Percentiles rank a stretch among this genome's conserved stretches.
Conservation (phyloP, 2,797 vertebrate species). For the Falco berigora region DNA sequence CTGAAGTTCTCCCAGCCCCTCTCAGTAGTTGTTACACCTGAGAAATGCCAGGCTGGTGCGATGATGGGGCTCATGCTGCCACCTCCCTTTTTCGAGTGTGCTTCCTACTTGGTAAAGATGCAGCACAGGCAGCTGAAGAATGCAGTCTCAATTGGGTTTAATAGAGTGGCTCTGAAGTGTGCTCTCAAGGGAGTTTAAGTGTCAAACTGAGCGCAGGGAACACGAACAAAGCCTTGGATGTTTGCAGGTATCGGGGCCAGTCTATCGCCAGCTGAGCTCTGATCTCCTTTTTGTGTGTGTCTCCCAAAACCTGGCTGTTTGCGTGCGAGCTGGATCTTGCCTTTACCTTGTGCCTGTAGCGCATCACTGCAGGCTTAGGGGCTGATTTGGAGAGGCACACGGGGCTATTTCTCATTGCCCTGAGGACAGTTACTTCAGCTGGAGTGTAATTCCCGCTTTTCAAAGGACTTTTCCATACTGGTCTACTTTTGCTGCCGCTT, state of each 20-base stretch:
- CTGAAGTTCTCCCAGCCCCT: background rate
- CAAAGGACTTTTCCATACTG: background rate
- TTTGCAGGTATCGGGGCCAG: background rate
- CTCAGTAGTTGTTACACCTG: rapidly evolving
- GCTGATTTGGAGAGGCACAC: rapidly evolving
- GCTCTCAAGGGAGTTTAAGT: background rate
- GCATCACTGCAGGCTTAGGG: rapidly evolving
- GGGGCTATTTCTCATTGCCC: background rate
- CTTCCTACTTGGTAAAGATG: rapidly evolving
- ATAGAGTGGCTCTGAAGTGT: rapidly evolving
- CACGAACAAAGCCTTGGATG: too few species aligned
- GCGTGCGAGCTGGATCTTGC: background rate
- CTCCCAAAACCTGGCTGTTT: rapidly evolving
- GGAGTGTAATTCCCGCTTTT: background rate
- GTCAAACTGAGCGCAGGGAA: rapidly evolving
- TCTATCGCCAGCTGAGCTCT: background rate
- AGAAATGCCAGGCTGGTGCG: background rate
- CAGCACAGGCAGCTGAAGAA: background rate
- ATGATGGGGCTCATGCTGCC: rapidly evolving
- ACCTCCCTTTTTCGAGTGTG: background rate
- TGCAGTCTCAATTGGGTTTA: rapidly evolving
- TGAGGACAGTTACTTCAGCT: background rate
- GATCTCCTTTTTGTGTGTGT: rapidly evolving
- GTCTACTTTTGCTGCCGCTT: background rate
- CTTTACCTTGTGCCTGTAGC: rapidly evolving